These are phyloP conservation scores for Microctenopoma lineatum DNA, from an alignment of 2,797 vertebrate genomes.

Conservation along the genomic window DNA sequence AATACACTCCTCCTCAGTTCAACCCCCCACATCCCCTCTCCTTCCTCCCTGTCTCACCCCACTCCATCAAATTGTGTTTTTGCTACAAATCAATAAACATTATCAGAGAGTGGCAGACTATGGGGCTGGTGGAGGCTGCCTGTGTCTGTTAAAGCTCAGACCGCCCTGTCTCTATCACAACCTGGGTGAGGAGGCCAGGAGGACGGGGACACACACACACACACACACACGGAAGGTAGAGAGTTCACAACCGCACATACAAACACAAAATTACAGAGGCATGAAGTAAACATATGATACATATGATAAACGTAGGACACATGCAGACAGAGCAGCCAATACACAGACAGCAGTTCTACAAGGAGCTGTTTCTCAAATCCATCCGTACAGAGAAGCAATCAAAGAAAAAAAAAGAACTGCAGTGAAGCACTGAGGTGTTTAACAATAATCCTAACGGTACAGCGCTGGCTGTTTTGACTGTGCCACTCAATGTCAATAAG, in stretches of 20 bases:
- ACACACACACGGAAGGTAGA: neutral
- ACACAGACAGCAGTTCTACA: constrained; percentile 11
- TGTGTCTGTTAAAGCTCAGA: constrained; percentile 79
- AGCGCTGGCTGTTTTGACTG: constrained; percentile 38
- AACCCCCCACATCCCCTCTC: neutral
- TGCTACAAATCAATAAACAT: constrained; percentile 87
- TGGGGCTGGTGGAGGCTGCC: constrained; percentile 78
- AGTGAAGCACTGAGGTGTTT: constrained; percentile 42
- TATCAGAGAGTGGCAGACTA: constrained; percentile 86
- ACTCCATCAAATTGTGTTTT: constrained; percentile 83
- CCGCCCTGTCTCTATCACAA: constrained; percentile 77
- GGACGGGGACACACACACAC: constrained; percentile 12
- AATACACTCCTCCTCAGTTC: constrained; percentile 27
- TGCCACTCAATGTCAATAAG: constrained; percentile 41
- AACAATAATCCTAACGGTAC: constrained; percentile 36
- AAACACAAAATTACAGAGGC: neutral
- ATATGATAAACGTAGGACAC: neutral
- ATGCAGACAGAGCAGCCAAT: constrained; percentile 3
- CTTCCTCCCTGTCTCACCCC: constrained; percentile 42
- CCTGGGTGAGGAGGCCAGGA: constrained; percentile 62
- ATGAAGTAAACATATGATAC: neutral
- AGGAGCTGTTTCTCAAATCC: constrained; percentile 26
- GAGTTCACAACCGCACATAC: constrained; percentile 4
- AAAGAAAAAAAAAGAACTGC: constrained; percentile 25
- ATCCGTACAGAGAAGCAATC: constrained; percentile 27